Evolutionary conservation across 2,113 vertebrate species (phyloP), one percentile per base, ranked within the genome.

Genomic region (Leptocoma aspasia): DNA sequence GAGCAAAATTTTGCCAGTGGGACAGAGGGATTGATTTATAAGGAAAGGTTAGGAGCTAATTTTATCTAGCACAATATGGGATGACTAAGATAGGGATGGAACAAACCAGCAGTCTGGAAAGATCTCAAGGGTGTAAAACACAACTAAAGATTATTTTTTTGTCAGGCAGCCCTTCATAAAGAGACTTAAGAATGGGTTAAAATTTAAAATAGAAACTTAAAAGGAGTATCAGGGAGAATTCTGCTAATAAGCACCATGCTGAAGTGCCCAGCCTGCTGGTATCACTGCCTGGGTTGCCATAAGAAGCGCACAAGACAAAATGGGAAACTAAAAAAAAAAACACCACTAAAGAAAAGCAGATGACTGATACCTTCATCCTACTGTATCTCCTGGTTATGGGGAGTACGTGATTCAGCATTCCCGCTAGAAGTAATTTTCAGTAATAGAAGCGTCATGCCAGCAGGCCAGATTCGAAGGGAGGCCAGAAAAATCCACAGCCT

Each of bases 341-440:
- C 35, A 72, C 22, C 42, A 52, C 19, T 39, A 52, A 73, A 85
- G 52, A 91, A 87, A 88, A 47, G 39, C 31, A 37, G 88, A 81
- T 52, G 66, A 94, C 39, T 24, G 79, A 93, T 81, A 88, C 64
- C 64, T 90, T 81, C 88, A 92, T 88, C 90, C 82, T 70, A 83
- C 49, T 68, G 68, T 59, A 73, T 81, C 90, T 92, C 68, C 56
- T 78, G 64, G 47, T 78, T 95, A 87, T 84, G 2, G 30, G 68
- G 79, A 95, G 82, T 92, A 91, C 8, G 15, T 96, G 96, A 97
- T 96, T 96, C 96, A 97, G 95, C 96, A 96, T 72, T 96, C 94
- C 82, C 1, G 1, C 79, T 86, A 90, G 35, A 94, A 94, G 90
- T 83, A 82, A 96, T 97, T 94, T 92, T 91, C 94, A 81, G 82